A percentile compares a stretch with the other conserved stretches of the same genome.
Evolutionary conservation across 2,797 vertebrate genomes (phyloP).

Genomic region (Lindbergichthys nudifrons): DNA sequence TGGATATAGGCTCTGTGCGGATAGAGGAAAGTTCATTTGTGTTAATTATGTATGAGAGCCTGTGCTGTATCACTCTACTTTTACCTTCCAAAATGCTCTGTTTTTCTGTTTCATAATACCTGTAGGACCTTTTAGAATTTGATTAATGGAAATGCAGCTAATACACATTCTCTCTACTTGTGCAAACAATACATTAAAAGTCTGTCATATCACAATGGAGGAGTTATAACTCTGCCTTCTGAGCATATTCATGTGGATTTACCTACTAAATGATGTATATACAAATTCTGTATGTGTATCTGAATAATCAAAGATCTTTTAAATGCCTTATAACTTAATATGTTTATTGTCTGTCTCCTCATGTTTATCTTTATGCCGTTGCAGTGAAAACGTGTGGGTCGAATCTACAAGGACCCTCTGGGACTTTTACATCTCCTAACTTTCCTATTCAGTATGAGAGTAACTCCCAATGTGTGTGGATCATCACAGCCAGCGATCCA

Average conservation of each 20-base stretch:
- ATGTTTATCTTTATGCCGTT: conserved; percentile 41
- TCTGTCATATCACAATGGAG: conserved; percentile 63
- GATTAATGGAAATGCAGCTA: conserved; percentile 76
- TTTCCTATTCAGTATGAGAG: conserved; percentile 98
- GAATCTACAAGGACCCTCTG: conserved; percentile 94
- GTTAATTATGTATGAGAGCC: conserved; percentile 81
- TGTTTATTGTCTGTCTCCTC: conserved; percentile 1
- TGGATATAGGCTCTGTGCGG: conserved; percentile 71
- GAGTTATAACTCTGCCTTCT: conserved; percentile 56
- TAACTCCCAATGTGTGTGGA: conserved; percentile 97
- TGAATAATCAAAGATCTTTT: background rate
- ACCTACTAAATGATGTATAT: background rate
- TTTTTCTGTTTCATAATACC: conserved; percentile 71
- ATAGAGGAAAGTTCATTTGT: conserved; percentile 75
- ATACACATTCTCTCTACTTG: conserved; percentile 63
- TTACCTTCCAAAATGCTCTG: conserved; percentile 56
- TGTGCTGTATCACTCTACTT: conserved; percentile 56
- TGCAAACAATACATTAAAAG: conserved; percentile 70
- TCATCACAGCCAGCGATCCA: conserved; percentile 93
- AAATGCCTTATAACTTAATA: background rate
- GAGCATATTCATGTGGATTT: conserved; percentile 48
- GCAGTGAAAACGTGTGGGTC: conserved; percentile 96
- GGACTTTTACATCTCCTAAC: conserved; percentile 95
- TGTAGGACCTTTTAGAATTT: conserved; percentile 74
- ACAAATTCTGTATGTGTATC: background rate